Evolutionary conservation across 2,113 vertebrate species (phyloP).

Genomic region (Psittacula cyanocephala): DNA sequence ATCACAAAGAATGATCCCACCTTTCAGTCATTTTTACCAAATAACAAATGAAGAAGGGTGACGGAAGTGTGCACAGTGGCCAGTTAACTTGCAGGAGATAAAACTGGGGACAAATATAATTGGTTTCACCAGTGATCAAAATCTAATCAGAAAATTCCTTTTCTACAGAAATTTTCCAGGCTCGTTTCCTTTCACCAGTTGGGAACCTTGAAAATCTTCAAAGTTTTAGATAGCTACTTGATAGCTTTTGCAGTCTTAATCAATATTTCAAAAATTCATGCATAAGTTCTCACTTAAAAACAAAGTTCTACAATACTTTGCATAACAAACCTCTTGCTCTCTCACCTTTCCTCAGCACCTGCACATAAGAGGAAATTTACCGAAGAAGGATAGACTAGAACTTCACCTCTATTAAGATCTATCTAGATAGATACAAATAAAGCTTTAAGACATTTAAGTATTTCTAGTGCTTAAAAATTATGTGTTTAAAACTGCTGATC

Average conservation of each 20-base stretch:
- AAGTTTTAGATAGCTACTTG: not conserved
- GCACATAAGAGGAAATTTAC: not conserved
- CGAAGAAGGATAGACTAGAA: not conserved
- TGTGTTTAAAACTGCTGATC: not conserved
- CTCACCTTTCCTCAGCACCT: not conserved
- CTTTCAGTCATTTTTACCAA: not conserved
- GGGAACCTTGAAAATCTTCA: not conserved
- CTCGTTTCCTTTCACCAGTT: not conserved
- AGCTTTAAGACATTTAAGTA: not conserved
- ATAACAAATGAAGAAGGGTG: not conserved
- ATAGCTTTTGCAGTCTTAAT: not conserved
- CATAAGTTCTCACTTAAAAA: not conserved
- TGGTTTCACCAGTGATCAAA: not conserved
- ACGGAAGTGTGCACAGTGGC: not conserved
- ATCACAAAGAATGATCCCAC: rapidly evolving
- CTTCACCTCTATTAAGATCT: not conserved
- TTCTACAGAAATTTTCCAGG: not conserved
- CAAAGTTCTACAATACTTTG: not conserved
- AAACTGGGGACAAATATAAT: not conserved
- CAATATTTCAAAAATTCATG: not conserved
- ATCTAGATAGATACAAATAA: not conserved
- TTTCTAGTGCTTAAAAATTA: not conserved
- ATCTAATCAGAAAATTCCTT: not conserved
- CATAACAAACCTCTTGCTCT: not conserved
- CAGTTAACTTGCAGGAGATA: not conserved